These are phyloP conservation scores for Monochamus saltuarius DNA, from an alignment of 1,140 invertebrate genomes.

Conservation along the genomic window DNA sequence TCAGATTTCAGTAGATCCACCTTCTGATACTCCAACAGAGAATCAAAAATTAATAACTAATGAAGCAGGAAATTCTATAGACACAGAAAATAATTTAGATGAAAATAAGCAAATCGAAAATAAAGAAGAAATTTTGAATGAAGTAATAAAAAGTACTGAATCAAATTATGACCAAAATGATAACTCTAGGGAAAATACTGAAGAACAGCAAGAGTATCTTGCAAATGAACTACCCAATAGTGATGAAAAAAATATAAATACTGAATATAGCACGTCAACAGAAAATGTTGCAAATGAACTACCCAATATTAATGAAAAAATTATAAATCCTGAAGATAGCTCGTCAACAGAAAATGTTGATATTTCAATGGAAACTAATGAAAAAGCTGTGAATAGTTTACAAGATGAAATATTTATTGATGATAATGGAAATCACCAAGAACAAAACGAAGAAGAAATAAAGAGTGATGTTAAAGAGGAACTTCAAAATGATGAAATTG, in stretches of 20 bases:
- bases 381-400: not conserved
- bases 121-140: not conserved
- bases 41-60: too few species aligned
- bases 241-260: not conserved
- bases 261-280: not conserved
- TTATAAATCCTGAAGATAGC: not conserved
- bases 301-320: not conserved
- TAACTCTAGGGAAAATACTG: not conserved
- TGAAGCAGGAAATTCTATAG: too few species aligned
- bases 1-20: not conserved
- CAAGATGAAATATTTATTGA: not conserved
- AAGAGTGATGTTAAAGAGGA: not conserved
- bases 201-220: not conserved
- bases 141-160: not conserved
- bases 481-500: not conserved
- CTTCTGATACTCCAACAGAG: too few species aligned
- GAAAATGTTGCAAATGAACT: not conserved
- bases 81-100: not conserved
- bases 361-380: not conserved
- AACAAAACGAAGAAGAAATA: not conserved
- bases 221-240: not conserved
- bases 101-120: not conserved
- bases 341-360: conserved; percentile 4
- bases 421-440: not conserved
- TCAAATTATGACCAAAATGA: not conserved